Percentiles rank a stretch among this genome's conserved stretches.
These are phyloP conservation scores for Cervus canadensis DNA, from an alignment of 2,113 vertebrate genomes.

Conservation along the genomic window DNA sequence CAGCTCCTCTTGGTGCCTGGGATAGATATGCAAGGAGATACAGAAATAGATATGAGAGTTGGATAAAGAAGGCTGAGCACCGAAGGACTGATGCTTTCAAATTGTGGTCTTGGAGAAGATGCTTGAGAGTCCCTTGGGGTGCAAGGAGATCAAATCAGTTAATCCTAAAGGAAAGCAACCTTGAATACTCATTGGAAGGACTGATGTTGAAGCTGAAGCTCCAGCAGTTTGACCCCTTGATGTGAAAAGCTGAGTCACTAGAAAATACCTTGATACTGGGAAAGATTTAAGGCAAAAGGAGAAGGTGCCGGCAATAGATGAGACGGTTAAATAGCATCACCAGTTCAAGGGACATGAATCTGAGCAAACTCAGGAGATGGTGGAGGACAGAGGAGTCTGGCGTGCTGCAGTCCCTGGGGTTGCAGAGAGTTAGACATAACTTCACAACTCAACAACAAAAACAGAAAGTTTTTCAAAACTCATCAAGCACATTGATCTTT, in stretches of 20 bases:
- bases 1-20: neutral
- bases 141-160: neutral
- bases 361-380: neutral
- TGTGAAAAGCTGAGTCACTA: neutral
- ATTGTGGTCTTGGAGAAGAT: neutral
- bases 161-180: neutral
- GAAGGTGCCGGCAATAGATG: neutral
- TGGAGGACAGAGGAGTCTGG: neutral
- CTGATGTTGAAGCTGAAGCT: neutral
- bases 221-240: neutral
- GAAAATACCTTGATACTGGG: neutral
- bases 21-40: fast-evolving
- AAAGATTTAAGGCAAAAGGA: neutral
- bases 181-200: neutral
- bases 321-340: neutral
- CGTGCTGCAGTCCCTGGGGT: neutral
- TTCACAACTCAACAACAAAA: neutral
- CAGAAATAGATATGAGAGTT: neutral
- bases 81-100: neutral
- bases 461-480: neutral
- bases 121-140: neutral
- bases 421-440: neutral
- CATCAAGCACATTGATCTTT: neutral
- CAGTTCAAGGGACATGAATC: neutral
- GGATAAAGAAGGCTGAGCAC: neutral